Evolutionary conservation across 2,113 vertebrate species (phyloP).

Genomic region (Hippopotamus amphibius): DNA sequence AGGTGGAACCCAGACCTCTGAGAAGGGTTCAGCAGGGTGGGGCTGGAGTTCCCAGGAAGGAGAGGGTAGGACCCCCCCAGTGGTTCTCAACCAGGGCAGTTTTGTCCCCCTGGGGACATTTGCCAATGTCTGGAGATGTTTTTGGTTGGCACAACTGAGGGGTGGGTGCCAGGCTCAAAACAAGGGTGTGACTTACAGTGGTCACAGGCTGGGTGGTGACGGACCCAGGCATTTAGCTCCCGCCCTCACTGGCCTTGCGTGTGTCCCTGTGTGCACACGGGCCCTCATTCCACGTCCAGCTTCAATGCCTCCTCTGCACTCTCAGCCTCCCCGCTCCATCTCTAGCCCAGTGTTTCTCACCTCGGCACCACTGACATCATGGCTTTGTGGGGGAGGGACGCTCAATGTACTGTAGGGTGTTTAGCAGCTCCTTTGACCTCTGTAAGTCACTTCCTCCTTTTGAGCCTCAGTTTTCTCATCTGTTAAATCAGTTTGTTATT

Average conservation of each 20-base stretch:
- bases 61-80: neutral
- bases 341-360: neutral
- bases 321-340: neutral
- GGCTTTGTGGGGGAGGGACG: neutral
- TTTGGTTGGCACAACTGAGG: neutral
- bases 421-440: neutral
- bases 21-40: neutral
- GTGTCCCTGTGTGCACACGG: neutral
- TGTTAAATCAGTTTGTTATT: neutral
- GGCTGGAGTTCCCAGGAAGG: neutral
- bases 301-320: neutral
- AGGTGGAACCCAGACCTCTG: neutral
- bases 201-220: neutral
- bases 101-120: neutral
- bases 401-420: no score
- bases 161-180: neutral
- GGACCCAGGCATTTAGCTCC: neutral
- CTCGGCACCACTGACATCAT: fast-evolving
- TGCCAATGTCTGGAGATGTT: neutral
- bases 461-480: neutral
- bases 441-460: neutral
- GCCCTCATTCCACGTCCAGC: neutral
- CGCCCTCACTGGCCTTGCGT: neutral
- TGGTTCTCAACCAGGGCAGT: neutral
- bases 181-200: neutral